These are phyloP conservation scores for Mimas tiliae DNA, from an alignment of 2,888 invertebrate genomes.

Conservation along the genomic window DNA sequence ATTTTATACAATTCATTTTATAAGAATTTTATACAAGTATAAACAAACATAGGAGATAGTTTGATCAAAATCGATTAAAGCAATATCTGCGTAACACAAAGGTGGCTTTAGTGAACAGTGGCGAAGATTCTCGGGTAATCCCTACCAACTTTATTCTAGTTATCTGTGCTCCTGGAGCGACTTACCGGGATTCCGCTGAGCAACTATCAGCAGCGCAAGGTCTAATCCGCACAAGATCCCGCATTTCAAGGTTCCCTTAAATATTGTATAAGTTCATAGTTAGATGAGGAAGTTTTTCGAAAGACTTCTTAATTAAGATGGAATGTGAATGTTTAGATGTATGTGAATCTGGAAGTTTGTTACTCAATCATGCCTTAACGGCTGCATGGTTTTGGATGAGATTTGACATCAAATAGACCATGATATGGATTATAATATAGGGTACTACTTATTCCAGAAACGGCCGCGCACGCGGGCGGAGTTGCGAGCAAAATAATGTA, in stretches of 20 bases:
- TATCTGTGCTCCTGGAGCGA: conserved; percentile 22
- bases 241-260: conserved; percentile 12
- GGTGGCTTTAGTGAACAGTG: conserved; percentile 18
- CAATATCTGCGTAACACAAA: conserved; percentile 23
- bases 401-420: too few species aligned
- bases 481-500: too few species aligned
- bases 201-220: conserved; percentile 2
- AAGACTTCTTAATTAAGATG: background rate
- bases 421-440: too few species aligned
- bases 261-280: conserved; percentile 43
- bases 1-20: too few species aligned
- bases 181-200: conserved; percentile 24
- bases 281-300: background rate
- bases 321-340: too few species aligned
- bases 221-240: conserved; percentile 21
- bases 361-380: too few species aligned
- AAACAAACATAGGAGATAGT: background rate
- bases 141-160: conserved; percentile 25
- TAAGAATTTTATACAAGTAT: background rate
- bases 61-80: conserved; percentile 19
- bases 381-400: too few species aligned
- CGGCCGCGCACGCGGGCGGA: too few species aligned
- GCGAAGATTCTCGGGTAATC: conserved; percentile 26
- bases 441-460: too few species aligned
- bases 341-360: too few species aligned